These are phyloP conservation scores for Campopleginae sp. DNA, from an alignment of 2,888 invertebrate genomes.

Conservation along the genomic window DNA sequence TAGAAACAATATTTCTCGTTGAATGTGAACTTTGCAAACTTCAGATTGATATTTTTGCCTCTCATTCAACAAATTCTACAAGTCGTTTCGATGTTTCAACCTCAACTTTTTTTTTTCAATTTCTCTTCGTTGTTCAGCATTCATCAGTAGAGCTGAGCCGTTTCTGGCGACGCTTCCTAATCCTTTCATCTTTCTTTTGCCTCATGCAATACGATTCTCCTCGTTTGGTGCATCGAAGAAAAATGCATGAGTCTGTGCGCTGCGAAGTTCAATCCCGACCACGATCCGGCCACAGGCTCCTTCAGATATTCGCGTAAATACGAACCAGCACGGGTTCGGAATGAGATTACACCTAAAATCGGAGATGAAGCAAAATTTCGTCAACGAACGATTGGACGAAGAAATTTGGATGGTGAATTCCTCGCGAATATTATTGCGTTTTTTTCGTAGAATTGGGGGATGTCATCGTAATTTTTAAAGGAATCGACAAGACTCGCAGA, in stretches of 20 bases:
- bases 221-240: background rate
- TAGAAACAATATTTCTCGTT: no score
- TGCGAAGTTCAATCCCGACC: background rate
- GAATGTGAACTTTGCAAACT: no score
- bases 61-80: no score
- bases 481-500: background rate
- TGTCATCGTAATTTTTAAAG: background rate
- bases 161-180: conserved; percentile 3
- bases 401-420: background rate
- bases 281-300: background rate
- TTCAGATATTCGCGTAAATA: background rate
- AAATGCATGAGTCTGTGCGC: background rate
- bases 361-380: background rate
- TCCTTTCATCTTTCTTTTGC: conserved; percentile 4
- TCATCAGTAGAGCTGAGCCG: background rate
- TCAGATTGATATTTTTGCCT: no score
- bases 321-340: background rate
- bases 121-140: background rate
- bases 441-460: background rate
- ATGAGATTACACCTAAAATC: background rate
- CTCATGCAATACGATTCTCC: background rate
- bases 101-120: no score
- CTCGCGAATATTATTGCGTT: background rate
- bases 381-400: background rate
- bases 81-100: no score